Evolutionary conservation across 2,888 invertebrate genomes (phyloP), one percentile per base, ranked within the genome.

Genomic region (Stegophylla sp.): DNA sequence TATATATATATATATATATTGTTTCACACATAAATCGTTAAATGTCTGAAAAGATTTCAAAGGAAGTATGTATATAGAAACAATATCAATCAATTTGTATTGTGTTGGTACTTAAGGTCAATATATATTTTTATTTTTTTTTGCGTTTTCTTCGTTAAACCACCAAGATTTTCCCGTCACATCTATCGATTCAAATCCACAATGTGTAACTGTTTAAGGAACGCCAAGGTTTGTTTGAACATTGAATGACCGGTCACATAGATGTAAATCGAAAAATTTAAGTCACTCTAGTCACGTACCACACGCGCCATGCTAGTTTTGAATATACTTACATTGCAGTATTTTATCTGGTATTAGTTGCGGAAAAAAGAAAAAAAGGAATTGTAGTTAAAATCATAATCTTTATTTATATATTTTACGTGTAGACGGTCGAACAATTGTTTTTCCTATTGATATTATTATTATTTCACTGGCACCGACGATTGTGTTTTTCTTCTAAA

Each of bases 171-270:
- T 59, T 26, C 26, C 43, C 28, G 20, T 61, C 61, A 45, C 61
- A 28, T 74, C 73, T 28, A n/a, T n/a, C n/a, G 5, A 28, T 61
- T n/a, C 26, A 45, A n/a, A n/a, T n/a, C n/a, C n/a, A 13, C 23
- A 23, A 23, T 45, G 9, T 72, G 17, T 17, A 61, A 74, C 73
- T 48, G 73, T 28, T 61, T 73, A 73, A 59, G 45, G 63, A 64
- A 75, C 74, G 63, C 23, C 74, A 63, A 75, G 74, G 74, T 75
- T 75, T 51, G 48, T 63, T 75, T 51, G n/a, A 41, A 41, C 61
- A 48, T 63, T 20, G 73, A 74, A 74, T 61, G 48, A 61, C 73
- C 73, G 59, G 73, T 61, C 73, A 17, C 28, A 45, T 56, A 34
- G 73, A 72, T 13, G 41, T 41, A 28, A 48, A 61, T 74, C 61